Conservation (phyloP, 2,113 vertebrate species). For the Scolopax mira region DNA sequence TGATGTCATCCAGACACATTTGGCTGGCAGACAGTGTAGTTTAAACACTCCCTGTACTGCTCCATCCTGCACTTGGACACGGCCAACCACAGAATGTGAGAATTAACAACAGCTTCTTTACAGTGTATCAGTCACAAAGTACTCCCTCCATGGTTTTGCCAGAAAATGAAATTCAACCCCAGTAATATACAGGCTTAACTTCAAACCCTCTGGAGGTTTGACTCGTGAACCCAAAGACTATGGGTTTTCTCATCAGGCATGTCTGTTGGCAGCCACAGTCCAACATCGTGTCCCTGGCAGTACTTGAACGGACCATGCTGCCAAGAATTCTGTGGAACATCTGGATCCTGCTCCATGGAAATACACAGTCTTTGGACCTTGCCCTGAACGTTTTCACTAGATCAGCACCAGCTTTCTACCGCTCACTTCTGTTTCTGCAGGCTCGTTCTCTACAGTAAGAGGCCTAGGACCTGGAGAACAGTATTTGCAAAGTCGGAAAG, state of each 20-base stretch:
- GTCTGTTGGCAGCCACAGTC: not conserved
- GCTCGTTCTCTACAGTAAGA: not conserved
- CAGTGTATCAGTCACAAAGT: not conserved
- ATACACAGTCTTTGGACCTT: not conserved
- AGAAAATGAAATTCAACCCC: not conserved
- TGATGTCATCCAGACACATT: not conserved
- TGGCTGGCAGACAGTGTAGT: not conserved
- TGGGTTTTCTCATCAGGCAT: not conserved
- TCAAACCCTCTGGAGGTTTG: not conserved
- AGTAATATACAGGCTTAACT: not conserved
- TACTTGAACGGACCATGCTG: not conserved
- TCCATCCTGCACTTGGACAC: not conserved
- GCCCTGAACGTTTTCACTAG: not conserved
- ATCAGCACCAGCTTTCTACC: not conserved
- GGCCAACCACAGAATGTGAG: not conserved
- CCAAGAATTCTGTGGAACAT: not conserved
- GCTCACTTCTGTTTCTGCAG: not conserved
- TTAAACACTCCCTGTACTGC: not conserved
- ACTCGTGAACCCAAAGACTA: not conserved
- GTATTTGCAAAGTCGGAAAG: not conserved
- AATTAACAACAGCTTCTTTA: not conserved
- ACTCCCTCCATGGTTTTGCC: not conserved
- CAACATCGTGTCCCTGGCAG: not conserved
- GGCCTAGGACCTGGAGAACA: not conserved
- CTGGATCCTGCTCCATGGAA: not conserved